Percentiles rank a stretch among this genome's conserved stretches.
Conservation (phyloP, 2,888 invertebrate species). For the Volucella inflata region DNA sequence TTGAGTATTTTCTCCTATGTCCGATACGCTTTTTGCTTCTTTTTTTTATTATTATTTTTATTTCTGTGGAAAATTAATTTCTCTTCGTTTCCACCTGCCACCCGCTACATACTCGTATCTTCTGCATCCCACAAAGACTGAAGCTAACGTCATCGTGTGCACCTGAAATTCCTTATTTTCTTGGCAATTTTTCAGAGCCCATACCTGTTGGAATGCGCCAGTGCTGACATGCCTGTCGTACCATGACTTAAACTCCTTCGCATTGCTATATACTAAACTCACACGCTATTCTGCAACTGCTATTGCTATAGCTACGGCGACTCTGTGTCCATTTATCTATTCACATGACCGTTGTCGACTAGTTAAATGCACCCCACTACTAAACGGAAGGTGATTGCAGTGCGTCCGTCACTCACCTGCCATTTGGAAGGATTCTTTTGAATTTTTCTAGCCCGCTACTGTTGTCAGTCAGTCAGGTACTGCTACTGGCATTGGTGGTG, state of each 20-base stretch:
- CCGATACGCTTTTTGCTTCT: slow-evolving; percentile 44
- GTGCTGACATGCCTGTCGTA: slow-evolving; percentile 65
- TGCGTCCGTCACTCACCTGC: slow-evolving; percentile 75
- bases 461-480: background rate
- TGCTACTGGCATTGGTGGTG: slow-evolving; percentile 20
- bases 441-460: slow-evolving; percentile 71
- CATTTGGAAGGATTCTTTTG: slow-evolving; percentile 68
- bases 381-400: slow-evolving; percentile 36
- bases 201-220: slow-evolving; percentile 72
- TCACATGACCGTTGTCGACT: slow-evolving; percentile 52
- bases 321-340: slow-evolving; percentile 51
- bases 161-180: slow-evolving; percentile 75
- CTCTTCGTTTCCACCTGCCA: background rate
- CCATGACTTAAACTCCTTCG: slow-evolving; percentile 71
- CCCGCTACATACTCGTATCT: background rate
- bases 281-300: background rate
- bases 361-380: slow-evolving; percentile 58
- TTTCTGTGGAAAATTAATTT: slow-evolving; percentile 52
- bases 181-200: slow-evolving; percentile 74
- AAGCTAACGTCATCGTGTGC: slow-evolving; percentile 53
- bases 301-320: slow-evolving; percentile 41
- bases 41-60: slow-evolving; percentile 4
- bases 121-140: slow-evolving; percentile 22
- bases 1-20: slow-evolving; percentile 60
- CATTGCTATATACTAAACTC: slow-evolving; percentile 29